phyloP scores from a whole-genome alignment of 2,888 invertebrate species.

The Auanema freiburgensis region DNA sequence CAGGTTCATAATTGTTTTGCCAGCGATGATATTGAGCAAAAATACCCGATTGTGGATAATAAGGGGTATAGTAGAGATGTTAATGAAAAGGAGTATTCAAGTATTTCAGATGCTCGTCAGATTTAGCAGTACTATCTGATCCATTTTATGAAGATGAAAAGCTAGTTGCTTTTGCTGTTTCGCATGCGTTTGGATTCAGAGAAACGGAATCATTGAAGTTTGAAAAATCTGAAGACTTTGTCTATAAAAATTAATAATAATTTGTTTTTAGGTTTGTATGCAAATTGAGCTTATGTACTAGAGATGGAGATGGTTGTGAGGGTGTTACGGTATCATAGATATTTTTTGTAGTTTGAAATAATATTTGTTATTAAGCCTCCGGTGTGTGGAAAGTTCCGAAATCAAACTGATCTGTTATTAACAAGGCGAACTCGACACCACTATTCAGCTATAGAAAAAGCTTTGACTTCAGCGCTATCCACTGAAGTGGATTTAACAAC shows the following conservation, averaged over 20 bases:
- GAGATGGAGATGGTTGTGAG: slow-evolving; percentile 61
- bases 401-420: slow-evolving; percentile 34
- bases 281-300: slow-evolving; percentile 49
- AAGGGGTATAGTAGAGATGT: slow-evolving; percentile 30
- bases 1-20: slow-evolving; percentile 57
- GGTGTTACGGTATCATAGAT: slow-evolving; percentile 49
- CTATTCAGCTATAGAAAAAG: slow-evolving; percentile 23
- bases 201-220: slow-evolving; percentile 50
- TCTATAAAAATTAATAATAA: background rate
- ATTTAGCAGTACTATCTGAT: slow-evolving; percentile 50
- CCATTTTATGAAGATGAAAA: slow-evolving; percentile 52
- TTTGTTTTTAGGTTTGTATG: slow-evolving; percentile 29
- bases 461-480: slow-evolving; percentile 37
- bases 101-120: slow-evolving; percentile 50
- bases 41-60: slow-evolving; percentile 47
- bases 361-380: slow-evolving; percentile 37
- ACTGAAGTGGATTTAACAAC: slow-evolving; percentile 26
- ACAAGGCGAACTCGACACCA: slow-evolving; percentile 25
- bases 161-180: slow-evolving; percentile 51
- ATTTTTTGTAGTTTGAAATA: background rate
- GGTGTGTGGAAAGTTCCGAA: slow-evolving; percentile 23
- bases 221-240: slow-evolving; percentile 7
- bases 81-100: background rate
- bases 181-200: slow-evolving; percentile 53
- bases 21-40: slow-evolving; percentile 46